phyloP scores from a whole-genome alignment of 1,140 invertebrate genomes.

The Daktulosphaira vitifoliae region DNA sequence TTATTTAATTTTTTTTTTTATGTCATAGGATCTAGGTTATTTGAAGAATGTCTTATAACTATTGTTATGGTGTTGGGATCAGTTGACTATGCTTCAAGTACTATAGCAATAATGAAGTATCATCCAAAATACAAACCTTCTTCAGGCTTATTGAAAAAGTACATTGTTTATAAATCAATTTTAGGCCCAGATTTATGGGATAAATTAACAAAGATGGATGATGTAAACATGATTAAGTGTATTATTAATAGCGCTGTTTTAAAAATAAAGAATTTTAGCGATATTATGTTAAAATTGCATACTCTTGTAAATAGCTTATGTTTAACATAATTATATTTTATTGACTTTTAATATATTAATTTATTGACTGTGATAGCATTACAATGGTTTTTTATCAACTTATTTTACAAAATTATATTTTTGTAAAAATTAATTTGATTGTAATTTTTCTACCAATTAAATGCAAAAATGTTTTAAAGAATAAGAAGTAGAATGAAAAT shows the following conservation, averaged over 20 bases:
- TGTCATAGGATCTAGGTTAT: slow-evolving; percentile 1
- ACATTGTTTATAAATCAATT: slow-evolving; percentile 4
- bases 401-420: too few relatives aligned
- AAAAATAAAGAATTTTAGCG: not conserved
- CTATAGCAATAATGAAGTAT: slow-evolving; percentile 1
- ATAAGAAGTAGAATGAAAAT: too few relatives aligned
- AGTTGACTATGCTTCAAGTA: slow-evolving; percentile 9
- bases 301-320: too few relatives aligned
- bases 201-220: not conserved
- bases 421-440: too few relatives aligned
- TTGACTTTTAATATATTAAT: too few relatives aligned
- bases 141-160: not conserved
- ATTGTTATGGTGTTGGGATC: slow-evolving; percentile 10
- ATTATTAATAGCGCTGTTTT: not conserved
- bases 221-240: not conserved
- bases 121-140: slow-evolving; percentile 1
- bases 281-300: too few relatives aligned
- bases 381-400: too few relatives aligned
- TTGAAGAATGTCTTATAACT: slow-evolving; percentile 5
- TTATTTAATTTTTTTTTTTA: not conserved
- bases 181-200: not conserved
- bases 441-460: too few relatives aligned
- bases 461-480: too few relatives aligned
- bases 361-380: too few relatives aligned
- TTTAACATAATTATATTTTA: too few relatives aligned